A percentile compares a stretch with the other conserved stretches of the same genome.
Conservation (phyloP, 2,888 invertebrate genomes). For the Synanthedon vespiformis region DNA sequence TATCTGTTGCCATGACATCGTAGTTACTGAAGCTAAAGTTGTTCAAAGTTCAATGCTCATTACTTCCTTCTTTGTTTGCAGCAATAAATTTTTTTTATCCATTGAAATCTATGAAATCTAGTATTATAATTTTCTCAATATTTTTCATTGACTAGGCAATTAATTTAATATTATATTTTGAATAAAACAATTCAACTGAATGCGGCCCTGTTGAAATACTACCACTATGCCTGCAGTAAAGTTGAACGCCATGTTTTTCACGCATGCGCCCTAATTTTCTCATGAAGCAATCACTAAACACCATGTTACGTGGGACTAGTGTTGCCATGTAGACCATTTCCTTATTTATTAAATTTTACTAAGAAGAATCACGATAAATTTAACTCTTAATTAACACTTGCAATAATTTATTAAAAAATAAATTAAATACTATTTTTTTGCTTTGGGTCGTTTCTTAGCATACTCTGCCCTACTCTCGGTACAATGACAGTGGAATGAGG, state of each 20-base stretch:
- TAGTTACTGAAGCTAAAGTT: no score
- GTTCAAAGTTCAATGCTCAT: no score
- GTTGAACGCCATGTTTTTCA: conserved; percentile 54
- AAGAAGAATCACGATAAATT: not conserved
- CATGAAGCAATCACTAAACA: conserved; percentile 50
- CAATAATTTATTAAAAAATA: no score
- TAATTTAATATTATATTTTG: no score
- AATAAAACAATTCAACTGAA: conserved; percentile 6
- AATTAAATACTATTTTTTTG: not conserved
- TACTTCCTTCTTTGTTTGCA: no score
- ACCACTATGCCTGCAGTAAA: conserved; percentile 56
- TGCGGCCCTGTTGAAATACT: conserved; percentile 31
- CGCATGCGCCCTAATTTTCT: conserved; percentile 54
- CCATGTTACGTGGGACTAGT: conserved; percentile 22
- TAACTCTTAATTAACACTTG: not conserved
- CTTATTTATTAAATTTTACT: not conserved
- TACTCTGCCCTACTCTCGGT: conserved; percentile 15
- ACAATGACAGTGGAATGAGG: conserved; percentile 28
- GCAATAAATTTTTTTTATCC: no score
- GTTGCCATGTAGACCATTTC: conserved; percentile 16
- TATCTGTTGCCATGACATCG: no score
- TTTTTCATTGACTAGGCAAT: no score
- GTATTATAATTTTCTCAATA: no score
- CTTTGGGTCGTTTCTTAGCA: not conserved
- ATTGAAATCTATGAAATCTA: no score